A percentile compares a stretch with the other conserved stretches of the same genome.
phyloP scores from a whole-genome alignment of 2,797 vertebrate species.

The Synanceia verrucosa region DNA sequence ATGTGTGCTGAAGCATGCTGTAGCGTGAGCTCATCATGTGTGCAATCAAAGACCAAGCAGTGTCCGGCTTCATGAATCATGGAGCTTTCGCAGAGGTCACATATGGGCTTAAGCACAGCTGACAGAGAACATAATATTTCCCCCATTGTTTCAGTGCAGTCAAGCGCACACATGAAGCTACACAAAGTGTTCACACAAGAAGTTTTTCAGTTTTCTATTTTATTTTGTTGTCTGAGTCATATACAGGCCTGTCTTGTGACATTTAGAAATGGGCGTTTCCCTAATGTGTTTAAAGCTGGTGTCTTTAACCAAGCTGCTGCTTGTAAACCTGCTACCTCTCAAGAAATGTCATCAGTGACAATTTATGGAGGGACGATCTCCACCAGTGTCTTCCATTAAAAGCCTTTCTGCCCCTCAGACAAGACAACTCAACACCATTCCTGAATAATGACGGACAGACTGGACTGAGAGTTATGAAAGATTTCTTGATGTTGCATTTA shows the following conservation, averaged over 20 bases:
- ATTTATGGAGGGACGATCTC: slow-evolving; percentile 27
- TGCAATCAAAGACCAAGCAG: slow-evolving; percentile 22
- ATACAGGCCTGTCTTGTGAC: neutral
- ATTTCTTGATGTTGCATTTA: slow-evolving; percentile 9
- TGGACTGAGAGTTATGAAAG: slow-evolving; percentile 20
- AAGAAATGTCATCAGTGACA: slow-evolving; percentile 50
- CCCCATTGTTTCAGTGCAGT: neutral
- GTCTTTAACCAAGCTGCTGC: slow-evolving; percentile 17
- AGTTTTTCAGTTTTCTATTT: slow-evolving; percentile 5
- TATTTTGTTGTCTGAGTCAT: neutral
- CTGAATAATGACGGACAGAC: slow-evolving; percentile 31
- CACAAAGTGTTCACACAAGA: neutral
- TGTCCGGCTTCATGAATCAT: slow-evolving; percentile 34
- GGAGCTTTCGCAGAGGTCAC: slow-evolving; percentile 24
- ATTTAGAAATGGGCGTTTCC: slow-evolving; percentile 18
- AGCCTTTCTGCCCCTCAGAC: slow-evolving; percentile 16
- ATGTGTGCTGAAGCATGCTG: slow-evolving; percentile 9
- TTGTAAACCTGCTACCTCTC: slow-evolving; percentile 13
- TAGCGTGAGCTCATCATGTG: slow-evolving; percentile 45
- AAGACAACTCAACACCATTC: slow-evolving; percentile 24
- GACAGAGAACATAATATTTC: slow-evolving; percentile 14
- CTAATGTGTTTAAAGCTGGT: neutral
- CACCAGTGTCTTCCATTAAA: slow-evolving; percentile 33
- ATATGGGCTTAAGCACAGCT: slow-evolving; percentile 17
- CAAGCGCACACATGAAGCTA: neutral